Evolutionary conservation across 2,888 invertebrate species (phyloP).

Genomic region (Scaptomyza cyrtandrae): DNA sequence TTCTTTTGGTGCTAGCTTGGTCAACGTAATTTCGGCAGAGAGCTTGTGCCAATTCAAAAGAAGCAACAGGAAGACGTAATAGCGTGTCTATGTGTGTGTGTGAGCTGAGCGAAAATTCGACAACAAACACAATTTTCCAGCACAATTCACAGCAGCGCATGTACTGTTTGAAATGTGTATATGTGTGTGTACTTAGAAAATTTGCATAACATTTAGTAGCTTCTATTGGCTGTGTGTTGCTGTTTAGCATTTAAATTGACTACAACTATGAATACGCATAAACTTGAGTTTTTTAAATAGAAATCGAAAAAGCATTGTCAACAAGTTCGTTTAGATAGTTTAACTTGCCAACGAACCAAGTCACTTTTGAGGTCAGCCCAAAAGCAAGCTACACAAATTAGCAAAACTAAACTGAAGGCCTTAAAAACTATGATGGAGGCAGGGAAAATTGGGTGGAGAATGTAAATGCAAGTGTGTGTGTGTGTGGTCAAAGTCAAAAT

Average conservation of each 20-base stretch:
- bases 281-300: not conserved
- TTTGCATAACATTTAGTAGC: constrained; percentile 62
- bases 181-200: constrained; percentile 26
- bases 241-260: constrained; percentile 67
- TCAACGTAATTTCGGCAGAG: constrained; percentile 31
- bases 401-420: constrained; percentile 18
- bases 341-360: constrained; percentile 24
- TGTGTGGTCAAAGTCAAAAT: not conserved
- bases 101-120: constrained; percentile 4
- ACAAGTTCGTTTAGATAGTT: constrained; percentile 5
- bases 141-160: constrained; percentile 15
- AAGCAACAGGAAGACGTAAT: constrained; percentile 58
- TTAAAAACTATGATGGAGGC: not conserved
- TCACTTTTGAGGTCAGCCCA: constrained; percentile 26
- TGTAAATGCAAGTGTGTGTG: not conserved
- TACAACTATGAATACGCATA: constrained; percentile 25
- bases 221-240: constrained; percentile 45
- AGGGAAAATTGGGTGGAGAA: not conserved
- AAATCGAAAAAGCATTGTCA: constrained; percentile 17
- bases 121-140: constrained; percentile 16
- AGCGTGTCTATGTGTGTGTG: constrained; percentile 3
- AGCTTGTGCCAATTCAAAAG: constrained; percentile 24
- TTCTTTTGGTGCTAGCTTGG: constrained; percentile 40
- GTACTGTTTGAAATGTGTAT: constrained; percentile 2
- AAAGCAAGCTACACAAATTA: constrained; percentile 25